These are phyloP conservation scores for Amphiprion ocellaris DNA, from an alignment of 2,113 vertebrate species.

Conservation along the genomic window DNA sequence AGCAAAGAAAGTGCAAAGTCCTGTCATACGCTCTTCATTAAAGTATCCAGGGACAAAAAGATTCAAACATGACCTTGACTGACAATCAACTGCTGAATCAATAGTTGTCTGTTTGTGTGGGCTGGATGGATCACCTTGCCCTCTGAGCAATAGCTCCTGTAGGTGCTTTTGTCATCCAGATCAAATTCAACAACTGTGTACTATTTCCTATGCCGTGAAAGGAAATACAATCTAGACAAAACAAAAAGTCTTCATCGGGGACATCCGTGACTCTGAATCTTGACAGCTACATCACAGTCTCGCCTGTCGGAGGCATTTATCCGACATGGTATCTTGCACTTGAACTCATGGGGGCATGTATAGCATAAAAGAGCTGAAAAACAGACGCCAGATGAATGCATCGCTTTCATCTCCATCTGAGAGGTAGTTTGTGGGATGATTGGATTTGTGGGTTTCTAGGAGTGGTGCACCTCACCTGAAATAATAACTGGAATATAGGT, in stretches of 20 bases:
- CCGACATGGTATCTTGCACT: slow-evolving; percentile 29
- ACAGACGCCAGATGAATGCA: background rate
- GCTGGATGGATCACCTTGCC: slow-evolving; percentile 50
- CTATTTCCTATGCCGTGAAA: slow-evolving; percentile 62
- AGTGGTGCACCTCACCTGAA: slow-evolving; percentile 18
- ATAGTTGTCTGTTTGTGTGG: slow-evolving; percentile 49
- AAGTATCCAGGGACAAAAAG: slow-evolving; percentile 41
- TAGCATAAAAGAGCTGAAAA: slow-evolving; percentile 34
- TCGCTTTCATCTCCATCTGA: slow-evolving; percentile 24
- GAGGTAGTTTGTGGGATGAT: slow-evolving; percentile 34
- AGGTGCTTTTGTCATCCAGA: slow-evolving; percentile 56
- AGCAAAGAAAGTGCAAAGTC: background rate
- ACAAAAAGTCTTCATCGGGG: slow-evolving; percentile 46
- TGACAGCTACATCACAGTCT: slow-evolving; percentile 60
- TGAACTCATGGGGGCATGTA: background rate
- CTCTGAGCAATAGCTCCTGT: slow-evolving; percentile 51
- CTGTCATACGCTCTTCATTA: slow-evolving; percentile 18
- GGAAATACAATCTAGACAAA: slow-evolving; percentile 64
- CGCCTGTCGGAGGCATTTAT: slow-evolving; percentile 61
- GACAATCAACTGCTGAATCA: slow-evolving; percentile 62
- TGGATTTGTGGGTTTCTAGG: slow-evolving; percentile 20
- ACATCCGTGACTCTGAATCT: slow-evolving; percentile 56
- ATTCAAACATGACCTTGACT: slow-evolving; percentile 60
- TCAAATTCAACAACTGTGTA: slow-evolving; percentile 60
- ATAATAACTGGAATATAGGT: slow-evolving; percentile 34